A percentile compares a stretch with the other conserved stretches of the same genome.
phyloP scores from a whole-genome alignment of 2,113 vertebrate genomes.

The Phoenicopterus ruber region DNA sequence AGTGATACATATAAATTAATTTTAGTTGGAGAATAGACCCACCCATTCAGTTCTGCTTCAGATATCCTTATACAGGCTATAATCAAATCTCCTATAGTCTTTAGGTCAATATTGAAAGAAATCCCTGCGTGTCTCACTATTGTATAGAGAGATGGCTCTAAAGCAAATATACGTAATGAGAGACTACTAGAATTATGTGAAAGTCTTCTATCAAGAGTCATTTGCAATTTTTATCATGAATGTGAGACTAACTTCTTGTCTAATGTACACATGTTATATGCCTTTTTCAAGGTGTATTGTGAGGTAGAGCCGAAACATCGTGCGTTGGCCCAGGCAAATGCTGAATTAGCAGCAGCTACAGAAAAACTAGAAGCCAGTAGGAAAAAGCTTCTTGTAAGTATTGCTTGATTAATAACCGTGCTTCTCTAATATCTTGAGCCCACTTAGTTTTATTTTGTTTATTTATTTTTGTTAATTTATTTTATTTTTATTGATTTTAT shows the following conservation, averaged over 20 bases:
- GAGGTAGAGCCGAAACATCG: constrained; percentile 79
- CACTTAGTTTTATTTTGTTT: not conserved
- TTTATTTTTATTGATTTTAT: not conserved
- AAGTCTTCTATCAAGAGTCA: not conserved
- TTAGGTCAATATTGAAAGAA: not conserved
- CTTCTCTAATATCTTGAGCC: not conserved
- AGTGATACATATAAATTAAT: not conserved
- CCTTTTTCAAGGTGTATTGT: constrained; percentile 76
- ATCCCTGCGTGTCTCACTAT: not conserved
- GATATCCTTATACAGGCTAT: not conserved
- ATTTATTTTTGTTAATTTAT: not conserved
- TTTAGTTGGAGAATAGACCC: not conserved
- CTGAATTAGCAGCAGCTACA: constrained; percentile 76
- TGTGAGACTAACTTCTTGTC: not conserved
- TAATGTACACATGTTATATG: not conserved
- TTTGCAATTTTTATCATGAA: not conserved
- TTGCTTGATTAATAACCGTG: not conserved
- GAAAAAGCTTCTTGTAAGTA: constrained; percentile 79
- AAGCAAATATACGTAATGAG: not conserved
- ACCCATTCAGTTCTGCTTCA: not conserved
- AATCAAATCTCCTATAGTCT: not conserved
- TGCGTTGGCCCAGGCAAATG: constrained; percentile 75
- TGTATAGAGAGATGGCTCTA: not conserved
- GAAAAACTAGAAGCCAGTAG: constrained; percentile 74
- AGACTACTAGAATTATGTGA: not conserved